Percentiles rank a stretch among this genome's conserved stretches.
Conservation (phyloP, 2,797 vertebrate species). For the Tympanoctomys barrerae region DNA sequence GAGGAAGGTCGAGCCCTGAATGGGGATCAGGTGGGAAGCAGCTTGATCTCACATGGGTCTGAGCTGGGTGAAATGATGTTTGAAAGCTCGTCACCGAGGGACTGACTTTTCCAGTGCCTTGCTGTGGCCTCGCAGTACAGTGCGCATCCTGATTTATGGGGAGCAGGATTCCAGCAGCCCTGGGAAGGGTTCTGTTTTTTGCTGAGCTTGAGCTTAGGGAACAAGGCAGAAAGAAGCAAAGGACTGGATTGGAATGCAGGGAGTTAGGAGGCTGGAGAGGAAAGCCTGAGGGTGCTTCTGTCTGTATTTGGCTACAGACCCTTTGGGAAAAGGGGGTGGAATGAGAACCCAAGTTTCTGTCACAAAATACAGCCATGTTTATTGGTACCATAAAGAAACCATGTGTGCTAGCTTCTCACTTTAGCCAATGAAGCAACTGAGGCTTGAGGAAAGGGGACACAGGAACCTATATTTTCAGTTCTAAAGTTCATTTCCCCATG, state of each 20-base stretch:
- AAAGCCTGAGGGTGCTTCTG: background rate
- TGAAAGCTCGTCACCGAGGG: background rate
- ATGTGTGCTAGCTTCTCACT: background rate
- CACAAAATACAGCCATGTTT: background rate
- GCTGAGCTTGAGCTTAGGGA: background rate
- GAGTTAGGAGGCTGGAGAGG: background rate
- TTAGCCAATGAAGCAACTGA: background rate
- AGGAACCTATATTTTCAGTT: background rate
- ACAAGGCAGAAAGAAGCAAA: background rate
- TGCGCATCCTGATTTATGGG: conserved; percentile 63
- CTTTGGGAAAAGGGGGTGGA: background rate
- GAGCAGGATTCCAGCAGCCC: conserved; percentile 1
- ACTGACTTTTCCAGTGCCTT: conserved; percentile 56
- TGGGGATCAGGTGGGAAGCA: background rate
- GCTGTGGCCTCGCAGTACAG: conserved; percentile 20
- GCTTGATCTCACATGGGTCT: background rate
- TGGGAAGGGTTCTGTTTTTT: conserved; percentile 46
- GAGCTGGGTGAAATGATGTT: background rate
- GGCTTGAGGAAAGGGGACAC: background rate
- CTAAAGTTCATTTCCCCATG: background rate
- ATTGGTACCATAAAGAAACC: background rate
- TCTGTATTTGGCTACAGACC: background rate
- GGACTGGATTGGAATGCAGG: background rate
- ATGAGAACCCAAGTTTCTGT: background rate
- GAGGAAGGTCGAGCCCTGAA: background rate